Base-by-base conservation (phyloP, 2,888 invertebrate species). In the Thecocarcelia acutangulata region DNA sequence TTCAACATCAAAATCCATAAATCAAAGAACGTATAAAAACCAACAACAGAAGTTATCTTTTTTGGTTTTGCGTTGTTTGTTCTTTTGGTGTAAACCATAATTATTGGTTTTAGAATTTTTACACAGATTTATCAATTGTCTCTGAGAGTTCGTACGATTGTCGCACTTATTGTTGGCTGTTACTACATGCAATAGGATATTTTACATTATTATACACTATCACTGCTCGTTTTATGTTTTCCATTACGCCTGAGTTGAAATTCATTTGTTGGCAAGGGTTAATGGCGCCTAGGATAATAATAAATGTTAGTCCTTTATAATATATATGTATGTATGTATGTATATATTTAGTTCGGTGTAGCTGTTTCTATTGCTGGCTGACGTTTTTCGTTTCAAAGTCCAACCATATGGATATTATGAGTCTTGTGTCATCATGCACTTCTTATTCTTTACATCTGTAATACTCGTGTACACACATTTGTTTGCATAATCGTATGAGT, bases 201-300 rank as follows among this genome's bases (percentile, higher is more conserved):
- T 74, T 74, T 24, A 64, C 46, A 73, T 63, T 63, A 63, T 63
- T 74, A 74, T 74, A 74, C 13, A 63, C 56, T 64, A 74, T 56
- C 56, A 42, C 11, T 19, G 64, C 5, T 56, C 24, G 40, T 46
- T 13, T 58, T 40, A 75, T 58, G 19, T 63, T 77, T 56, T 56
- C 59, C 48, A 56, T 63, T 77, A 58, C 70, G 69, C 46, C 70
- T 77, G 64, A 66, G 33, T 66, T 58, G 59, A 44, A 72, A 66
- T 66, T 72, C 58, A 78, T 78, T 72, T 78, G 78, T 78, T 78
- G 78, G 78, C 78, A 78, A 66, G 72, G 56, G 78, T 78, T 78
- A 78, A 78, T 72, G 78, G 78, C 78, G 78, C 78, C 64, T 50
- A 33, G 44, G 24, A 72, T 66, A 72, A 78, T 72, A 72, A 78